A percentile compares a stretch with the other conserved stretches of the same genome.
phyloP scores from a whole-genome alignment of 2,797 vertebrate genomes.

The Lagodon rhomboides region DNA sequence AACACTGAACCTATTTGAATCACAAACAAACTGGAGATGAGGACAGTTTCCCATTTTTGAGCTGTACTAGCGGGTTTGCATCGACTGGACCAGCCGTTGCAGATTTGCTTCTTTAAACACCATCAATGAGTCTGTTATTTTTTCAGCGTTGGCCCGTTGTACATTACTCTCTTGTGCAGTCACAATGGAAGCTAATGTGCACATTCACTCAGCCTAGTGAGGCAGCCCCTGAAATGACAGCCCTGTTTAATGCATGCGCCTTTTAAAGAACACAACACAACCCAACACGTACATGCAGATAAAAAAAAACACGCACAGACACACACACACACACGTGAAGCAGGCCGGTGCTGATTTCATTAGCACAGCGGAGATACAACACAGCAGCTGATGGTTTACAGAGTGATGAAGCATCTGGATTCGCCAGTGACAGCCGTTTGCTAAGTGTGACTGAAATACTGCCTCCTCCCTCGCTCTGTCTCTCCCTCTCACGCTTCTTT shows the following conservation, averaged over 20 bases:
- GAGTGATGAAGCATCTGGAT: constrained; percentile 68
- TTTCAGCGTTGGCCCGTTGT: constrained; percentile 38
- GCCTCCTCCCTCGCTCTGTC: constrained; percentile 30
- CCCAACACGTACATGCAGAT: constrained; percentile 20
- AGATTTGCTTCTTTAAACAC: constrained; percentile 7
- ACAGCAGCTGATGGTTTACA: constrained; percentile 39
- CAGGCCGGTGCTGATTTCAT: constrained; percentile 58
- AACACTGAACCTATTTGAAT: neutral
- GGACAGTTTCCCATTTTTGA: neutral
- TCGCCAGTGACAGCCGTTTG: constrained; percentile 63
- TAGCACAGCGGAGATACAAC: constrained; percentile 49
- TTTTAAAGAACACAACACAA: constrained; percentile 36
- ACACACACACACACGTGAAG: constrained; percentile 5
- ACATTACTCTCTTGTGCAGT: constrained; percentile 46
- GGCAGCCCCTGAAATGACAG: constrained; percentile 65
- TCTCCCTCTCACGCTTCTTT: constrained; percentile 22
- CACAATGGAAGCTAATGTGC: constrained; percentile 57
- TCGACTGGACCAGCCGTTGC: constrained; percentile 8
- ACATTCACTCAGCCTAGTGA: constrained; percentile 56
- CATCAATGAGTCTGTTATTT: constrained; percentile 30
- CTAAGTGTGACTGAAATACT: constrained; percentile 74
- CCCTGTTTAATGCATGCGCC: constrained; percentile 43
- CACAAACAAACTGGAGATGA: neutral
- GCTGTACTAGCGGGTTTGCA: neutral
- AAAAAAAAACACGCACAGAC: constrained; percentile 5